Base-by-base conservation (phyloP, 1,140 invertebrate genomes). In the Scaptomyza montana region DNA sequence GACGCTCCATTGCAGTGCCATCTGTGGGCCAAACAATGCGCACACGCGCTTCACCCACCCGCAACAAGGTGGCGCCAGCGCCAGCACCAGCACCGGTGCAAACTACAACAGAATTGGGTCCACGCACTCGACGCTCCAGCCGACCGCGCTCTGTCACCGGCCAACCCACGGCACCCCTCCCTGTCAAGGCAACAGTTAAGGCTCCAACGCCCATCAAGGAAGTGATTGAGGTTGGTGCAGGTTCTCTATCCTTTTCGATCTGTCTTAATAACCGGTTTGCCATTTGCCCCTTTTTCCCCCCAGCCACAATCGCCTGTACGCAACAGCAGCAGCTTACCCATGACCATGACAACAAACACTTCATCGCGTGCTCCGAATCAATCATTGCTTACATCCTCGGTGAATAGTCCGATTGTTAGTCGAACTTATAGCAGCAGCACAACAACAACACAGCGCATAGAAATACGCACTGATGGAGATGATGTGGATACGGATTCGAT, bases 291-390 rank as follows among this genome's bases (percentile, higher is more conserved):
- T n/a, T n/a, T n/a, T 25, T 25, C 21, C 21, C 21, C 21, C 1
- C 21, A 90, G 89, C 25, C 70, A 1, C 6, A 67, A 3, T 77
- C 75, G 4, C 78, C 78, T 2, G 66, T 50, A n/a, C 84, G 84
- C 7, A 68, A 41, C 13, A 63, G 55, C 65, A 81, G 75, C 76
- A 86, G 73, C 71, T 64, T 91, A 6, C 90, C 90, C 16, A 36
- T 77, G 13, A 89, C 89, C 0, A 19, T 90, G 51, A 90, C 89
- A 54, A 90, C 89, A 12, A 90, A 89, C 49, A 90, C 89, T 7
- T 72, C 89, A 43, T 72, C 80, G n/a, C 33, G 75, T 5, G 82
- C 89, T 0, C 89, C 89, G 0, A 72, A 65, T n/a, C 74, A 75
- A 53, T 59, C 69, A 2, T 63, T 76, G 19, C 25, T 76, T 6